phyloP scores from a whole-genome alignment of 2,113 vertebrate genomes.

The Alosa alosa region DNA sequence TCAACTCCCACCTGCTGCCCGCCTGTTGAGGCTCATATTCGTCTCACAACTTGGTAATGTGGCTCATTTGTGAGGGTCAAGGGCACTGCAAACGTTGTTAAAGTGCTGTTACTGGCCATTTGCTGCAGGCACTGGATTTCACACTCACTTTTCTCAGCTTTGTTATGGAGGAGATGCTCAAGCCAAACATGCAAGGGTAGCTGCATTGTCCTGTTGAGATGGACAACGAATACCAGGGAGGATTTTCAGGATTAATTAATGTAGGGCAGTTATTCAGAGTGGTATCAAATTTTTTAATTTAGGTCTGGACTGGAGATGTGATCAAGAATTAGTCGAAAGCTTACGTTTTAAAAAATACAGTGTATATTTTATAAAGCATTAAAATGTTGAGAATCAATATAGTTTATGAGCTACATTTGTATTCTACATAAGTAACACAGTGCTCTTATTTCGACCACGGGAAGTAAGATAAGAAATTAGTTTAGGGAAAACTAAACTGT shows the following conservation, averaged over 20 bases:
- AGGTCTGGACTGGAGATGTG: neutral
- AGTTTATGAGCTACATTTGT: no score
- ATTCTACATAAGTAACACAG: no score
- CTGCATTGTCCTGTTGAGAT: neutral
- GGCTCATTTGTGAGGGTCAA: slow-evolving; percentile 5
- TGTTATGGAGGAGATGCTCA: neutral
- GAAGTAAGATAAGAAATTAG: neutral
- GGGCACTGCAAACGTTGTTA: neutral
- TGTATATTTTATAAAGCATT: no score
- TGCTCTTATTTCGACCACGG: no score
- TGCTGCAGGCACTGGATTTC: neutral
- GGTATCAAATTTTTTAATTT: neutral
- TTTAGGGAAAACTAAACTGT: neutral
- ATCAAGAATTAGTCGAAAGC: no score
- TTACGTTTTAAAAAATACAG: no score
- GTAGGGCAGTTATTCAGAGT: neutral
- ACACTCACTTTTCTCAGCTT: neutral
- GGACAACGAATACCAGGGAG: neutral
- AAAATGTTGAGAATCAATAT: no score
- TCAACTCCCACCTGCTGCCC: neutral
- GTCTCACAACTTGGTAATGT: slow-evolving; percentile 2
- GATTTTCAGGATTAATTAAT: neutral
- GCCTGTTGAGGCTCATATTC: neutral
- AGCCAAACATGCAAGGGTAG: neutral
- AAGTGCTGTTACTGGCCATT: neutral